phyloP scores from a whole-genome alignment of 2,797 vertebrate genomes.

The Hirundo rustica region DNA sequence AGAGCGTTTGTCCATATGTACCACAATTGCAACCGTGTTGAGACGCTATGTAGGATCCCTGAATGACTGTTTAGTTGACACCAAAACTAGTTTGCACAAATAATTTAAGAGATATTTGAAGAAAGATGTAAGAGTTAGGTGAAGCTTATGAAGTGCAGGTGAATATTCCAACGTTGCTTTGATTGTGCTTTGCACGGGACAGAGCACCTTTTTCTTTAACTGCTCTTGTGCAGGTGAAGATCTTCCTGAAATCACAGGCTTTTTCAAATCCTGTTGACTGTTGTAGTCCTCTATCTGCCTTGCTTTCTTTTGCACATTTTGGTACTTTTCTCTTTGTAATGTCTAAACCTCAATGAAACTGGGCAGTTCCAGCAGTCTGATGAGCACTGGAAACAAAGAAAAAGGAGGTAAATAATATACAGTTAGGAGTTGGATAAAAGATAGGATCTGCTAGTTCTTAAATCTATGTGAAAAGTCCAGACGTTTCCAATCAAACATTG shows the following conservation, averaged over 20 bases:
- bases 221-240: background rate
- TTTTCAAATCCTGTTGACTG: background rate
- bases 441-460: background rate
- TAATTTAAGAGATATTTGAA: background rate
- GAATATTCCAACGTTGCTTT: background rate
- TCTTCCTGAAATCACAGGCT: background rate
- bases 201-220: background rate
- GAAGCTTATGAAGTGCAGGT: background rate
- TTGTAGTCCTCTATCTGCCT: background rate
- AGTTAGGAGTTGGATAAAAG: background rate
- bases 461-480: background rate
- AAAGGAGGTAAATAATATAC: background rate
- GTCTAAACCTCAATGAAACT: background rate
- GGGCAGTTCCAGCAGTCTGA: background rate
- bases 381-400: background rate
- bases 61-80: background rate
- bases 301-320: background rate
- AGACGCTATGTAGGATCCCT: background rate
- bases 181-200: background rate
- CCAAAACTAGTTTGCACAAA: background rate
- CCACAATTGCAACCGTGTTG: background rate
- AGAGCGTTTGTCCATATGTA: background rate
- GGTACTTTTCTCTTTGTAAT: background rate
- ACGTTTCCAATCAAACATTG: background rate
- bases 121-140: background rate